Evolutionary conservation across 92 coral and sea anemone genomes (phyloP).

Genomic region (Palythoa grandiflora): DNA sequence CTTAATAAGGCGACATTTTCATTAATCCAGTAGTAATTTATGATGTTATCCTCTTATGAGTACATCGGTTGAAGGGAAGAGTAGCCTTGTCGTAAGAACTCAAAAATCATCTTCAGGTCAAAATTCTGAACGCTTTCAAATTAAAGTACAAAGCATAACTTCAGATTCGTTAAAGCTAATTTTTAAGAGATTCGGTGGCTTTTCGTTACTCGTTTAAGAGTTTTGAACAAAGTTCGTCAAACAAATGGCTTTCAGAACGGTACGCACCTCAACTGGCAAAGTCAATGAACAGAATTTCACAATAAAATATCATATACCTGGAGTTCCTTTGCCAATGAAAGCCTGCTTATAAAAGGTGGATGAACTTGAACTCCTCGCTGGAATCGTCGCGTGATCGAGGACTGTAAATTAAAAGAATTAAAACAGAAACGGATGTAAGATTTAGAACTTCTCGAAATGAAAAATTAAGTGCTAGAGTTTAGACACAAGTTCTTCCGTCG

Average conservation of each 20-base stretch:
- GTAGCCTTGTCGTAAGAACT: too few species aligned
- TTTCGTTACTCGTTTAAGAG: too few species aligned
- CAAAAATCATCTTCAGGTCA: too few species aligned
- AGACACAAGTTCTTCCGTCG: background rate
- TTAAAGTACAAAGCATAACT: too few species aligned
- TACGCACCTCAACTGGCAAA: slow-evolving; percentile 5
- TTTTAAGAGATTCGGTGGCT: too few species aligned
- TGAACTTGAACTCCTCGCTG: slow-evolving; percentile 81
- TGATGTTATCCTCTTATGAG: too few species aligned
- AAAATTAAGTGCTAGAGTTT: background rate
- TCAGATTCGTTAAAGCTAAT: too few species aligned
- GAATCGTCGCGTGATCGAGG: slow-evolving; percentile 87
- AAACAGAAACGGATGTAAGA: background rate
- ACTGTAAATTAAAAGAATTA: slow-evolving; percentile 59
- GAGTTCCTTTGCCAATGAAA: slow-evolving; percentile 89
- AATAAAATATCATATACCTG: slow-evolving; percentile 62
- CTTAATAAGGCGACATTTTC: too few species aligned
- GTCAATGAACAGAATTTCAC: background rate
- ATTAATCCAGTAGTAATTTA: too few species aligned
- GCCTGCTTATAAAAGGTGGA: slow-evolving; percentile 80
- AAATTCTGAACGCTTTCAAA: too few species aligned
- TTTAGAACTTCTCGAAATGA: background rate
- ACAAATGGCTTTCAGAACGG: background rate
- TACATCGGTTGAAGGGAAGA: too few species aligned
- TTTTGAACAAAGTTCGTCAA: background rate